Evolutionary conservation across 2,888 invertebrate species (phyloP).

Genomic region (Drosophila mercatorum): DNA sequence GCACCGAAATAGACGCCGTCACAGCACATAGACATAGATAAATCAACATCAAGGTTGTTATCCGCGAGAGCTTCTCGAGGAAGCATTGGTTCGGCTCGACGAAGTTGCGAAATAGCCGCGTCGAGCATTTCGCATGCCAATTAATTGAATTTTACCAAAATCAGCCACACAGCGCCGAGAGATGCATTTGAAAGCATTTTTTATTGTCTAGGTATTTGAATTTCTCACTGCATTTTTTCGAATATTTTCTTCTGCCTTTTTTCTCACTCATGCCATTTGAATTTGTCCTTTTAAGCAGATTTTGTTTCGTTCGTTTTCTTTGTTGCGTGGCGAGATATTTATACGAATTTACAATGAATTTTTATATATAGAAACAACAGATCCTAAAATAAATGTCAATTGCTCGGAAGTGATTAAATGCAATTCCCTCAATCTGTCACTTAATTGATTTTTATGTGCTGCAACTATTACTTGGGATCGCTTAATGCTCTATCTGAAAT

Average conservation of each 20-base stretch:
- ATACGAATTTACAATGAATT: conserved; percentile 25
- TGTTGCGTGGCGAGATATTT: conserved; percentile 33
- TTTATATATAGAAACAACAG: conserved; percentile 33
- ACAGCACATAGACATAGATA: conserved; percentile 67
- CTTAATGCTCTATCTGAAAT: conserved; percentile 14
- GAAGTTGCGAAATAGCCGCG: conserved; percentile 71
- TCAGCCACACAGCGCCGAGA: conserved; percentile 43
- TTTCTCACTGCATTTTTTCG: conserved; percentile 17
- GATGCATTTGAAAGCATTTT: conserved; percentile 37
- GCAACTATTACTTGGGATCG: conserved; percentile 8
- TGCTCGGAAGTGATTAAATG: conserved; percentile 69
- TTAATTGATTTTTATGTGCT: conserved; percentile 18
- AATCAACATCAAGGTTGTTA: conserved; percentile 84
- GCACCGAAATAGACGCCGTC: conserved; percentile 65
- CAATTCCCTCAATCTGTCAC: conserved; percentile 39
- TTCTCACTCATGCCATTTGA: conserved; percentile 43
- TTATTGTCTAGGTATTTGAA: conserved; percentile 29
- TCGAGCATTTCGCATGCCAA: conserved; percentile 61
- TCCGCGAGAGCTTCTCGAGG: conserved; percentile 69
- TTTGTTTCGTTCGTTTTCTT: conserved; percentile 36
- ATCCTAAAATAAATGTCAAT: conserved; percentile 52
- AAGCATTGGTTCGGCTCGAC: conserved; percentile 48
- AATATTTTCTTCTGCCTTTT: conserved; percentile 7
- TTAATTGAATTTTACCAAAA: conserved; percentile 65
- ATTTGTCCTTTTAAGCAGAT: conserved; percentile 71